These are phyloP conservation scores for Taxidea taxus DNA, from an alignment of 2,113 vertebrate species.

Conservation along the genomic window DNA sequence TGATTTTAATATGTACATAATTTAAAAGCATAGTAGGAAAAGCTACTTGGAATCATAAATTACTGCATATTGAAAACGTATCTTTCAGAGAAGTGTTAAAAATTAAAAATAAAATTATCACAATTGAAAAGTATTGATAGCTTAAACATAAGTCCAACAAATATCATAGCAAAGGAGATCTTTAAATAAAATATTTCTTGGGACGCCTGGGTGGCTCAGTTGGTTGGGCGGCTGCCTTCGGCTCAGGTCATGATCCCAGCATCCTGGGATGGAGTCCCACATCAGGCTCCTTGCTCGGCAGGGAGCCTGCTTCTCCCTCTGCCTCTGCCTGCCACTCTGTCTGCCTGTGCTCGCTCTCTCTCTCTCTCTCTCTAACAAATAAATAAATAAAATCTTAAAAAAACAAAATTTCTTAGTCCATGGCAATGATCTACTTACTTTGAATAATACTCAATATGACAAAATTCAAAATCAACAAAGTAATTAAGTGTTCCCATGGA, in stretches of 20 bases:
- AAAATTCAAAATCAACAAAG: slow-evolving; percentile 48
- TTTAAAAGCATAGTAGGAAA: slow-evolving; percentile 8
- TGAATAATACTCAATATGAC: slow-evolving; percentile 7
- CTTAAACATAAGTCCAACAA: slow-evolving; percentile 7
- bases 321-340: too few species aligned
- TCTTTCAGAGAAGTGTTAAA: slow-evolving; percentile 39
- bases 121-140: background rate
- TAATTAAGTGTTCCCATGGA: background rate
- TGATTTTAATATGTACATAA: background rate
- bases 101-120: slow-evolving; percentile 32
- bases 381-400: too few species aligned
- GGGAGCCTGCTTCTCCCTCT: too few species aligned
- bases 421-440: background rate
- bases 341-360: too few species aligned
- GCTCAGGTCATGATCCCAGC: too few species aligned
- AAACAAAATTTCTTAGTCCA: background rate
- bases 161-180: background rate
- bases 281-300: too few species aligned
- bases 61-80: background rate
- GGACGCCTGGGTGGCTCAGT: too few species aligned
- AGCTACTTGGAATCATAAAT: slow-evolving; percentile 35
- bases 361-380: too few species aligned
- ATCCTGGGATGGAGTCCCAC: too few species aligned
- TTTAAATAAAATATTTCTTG: slow-evolving; percentile 33
- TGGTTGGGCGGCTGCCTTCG: too few species aligned